phyloP scores from a whole-genome alignment of 2,888 invertebrate species.

The Pseudococcus longispinus region DNA sequence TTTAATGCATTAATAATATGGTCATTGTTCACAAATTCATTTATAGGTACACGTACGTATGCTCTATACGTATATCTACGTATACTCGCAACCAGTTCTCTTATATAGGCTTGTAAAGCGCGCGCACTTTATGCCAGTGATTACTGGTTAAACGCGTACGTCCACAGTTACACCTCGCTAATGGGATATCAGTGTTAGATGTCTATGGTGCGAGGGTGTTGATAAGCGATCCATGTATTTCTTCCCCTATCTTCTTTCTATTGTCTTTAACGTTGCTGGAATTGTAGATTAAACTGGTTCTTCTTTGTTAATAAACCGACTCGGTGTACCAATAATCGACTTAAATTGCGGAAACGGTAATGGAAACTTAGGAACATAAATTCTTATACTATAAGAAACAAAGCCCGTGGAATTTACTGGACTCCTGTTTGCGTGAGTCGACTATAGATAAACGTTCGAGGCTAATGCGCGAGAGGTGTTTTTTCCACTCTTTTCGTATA shows the following conservation, averaged over 20 bases:
- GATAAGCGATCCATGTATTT: conserved; percentile 56
- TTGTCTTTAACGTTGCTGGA: conserved; percentile 50
- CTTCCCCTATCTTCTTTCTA: conserved; percentile 54
- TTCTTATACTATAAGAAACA: conserved; percentile 35
- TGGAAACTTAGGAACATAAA: conserved; percentile 55
- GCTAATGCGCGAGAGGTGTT: conserved; percentile 44
- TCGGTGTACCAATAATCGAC: conserved; percentile 54
- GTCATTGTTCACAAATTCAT: conserved; percentile 57
- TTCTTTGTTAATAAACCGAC: conserved; percentile 57
- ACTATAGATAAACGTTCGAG: conserved; percentile 36
- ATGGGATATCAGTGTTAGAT: conserved; percentile 57
- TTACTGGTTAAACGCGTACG: conserved; percentile 53
- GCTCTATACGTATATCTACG: conserved; percentile 11
- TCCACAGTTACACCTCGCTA: conserved; percentile 55
- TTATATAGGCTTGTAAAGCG: conserved; percentile 17
- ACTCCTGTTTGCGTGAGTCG: conserved; percentile 54
- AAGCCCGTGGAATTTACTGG: conserved; percentile 46
- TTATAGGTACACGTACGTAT: neutral
- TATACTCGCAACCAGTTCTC: conserved; percentile 41
- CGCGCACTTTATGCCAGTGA: conserved; percentile 52
- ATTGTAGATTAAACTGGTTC: conserved; percentile 54
- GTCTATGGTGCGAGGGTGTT: conserved; percentile 55
- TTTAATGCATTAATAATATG: conserved; percentile 56
- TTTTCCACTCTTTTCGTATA: neutral
- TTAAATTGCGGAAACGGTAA: conserved; percentile 56